Evolutionary conservation across 2,113 vertebrate genomes (phyloP).

Genomic region (Brachyistius frenatus): DNA sequence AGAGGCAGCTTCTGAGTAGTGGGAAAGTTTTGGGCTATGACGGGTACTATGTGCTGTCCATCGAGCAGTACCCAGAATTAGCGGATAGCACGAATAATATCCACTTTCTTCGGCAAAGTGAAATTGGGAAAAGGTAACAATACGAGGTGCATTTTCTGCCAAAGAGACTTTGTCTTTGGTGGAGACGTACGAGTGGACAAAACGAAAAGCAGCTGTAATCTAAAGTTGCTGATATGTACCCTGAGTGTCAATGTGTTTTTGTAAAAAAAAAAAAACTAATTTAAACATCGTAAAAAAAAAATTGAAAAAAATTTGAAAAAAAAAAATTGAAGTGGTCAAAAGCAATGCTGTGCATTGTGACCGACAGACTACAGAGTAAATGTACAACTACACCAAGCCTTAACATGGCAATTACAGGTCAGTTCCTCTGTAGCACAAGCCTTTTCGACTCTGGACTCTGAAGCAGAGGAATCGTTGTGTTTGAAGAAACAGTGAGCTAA

Average conservation of each 20-base stretch:
- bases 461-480: constrained; percentile 85
- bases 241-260: constrained; percentile 75
- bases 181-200: constrained; percentile 68
- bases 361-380: constrained; percentile 77
- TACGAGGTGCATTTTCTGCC: constrained; percentile 83
- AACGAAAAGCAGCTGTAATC: constrained; percentile 54
- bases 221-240: constrained; percentile 60
- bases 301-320: neutral
- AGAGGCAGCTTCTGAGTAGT: constrained; percentile 95
- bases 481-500: constrained; percentile 80
- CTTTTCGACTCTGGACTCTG: constrained; percentile 85
- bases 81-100: constrained; percentile 98
- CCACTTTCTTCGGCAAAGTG: constrained; percentile 98
- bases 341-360: constrained; percentile 89
- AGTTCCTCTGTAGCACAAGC: constrained; percentile 91
- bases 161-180: constrained; percentile 84
- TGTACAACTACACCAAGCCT: constrained; percentile 87
- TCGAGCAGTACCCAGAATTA: constrained; percentile 99
- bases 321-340: constrained; percentile 43
- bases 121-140: constrained; percentile 99
- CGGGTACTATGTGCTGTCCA: constrained; percentile 98
- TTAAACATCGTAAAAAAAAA: neutral
- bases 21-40: constrained; percentile 97
- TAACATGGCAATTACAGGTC: constrained; percentile 88
- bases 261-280: constrained; percentile 35